Percentiles rank a stretch among this genome's conserved stretches.
Conservation (phyloP, 2,113 vertebrate species). For the Xenopus tropicalis region UCB_Xtro_10.0 CM004449.2:90912501-90913000, state of each 20-base stretch:
- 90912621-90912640: too few species aligned
- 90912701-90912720: neutral
- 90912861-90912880: neutral
- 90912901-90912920: constrained; percentile 15
- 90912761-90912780: constrained; percentile 9
- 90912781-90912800: neutral
- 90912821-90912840: constrained; percentile 12
- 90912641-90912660: neutral
- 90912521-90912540: too few species aligned
- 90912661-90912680: neutral
- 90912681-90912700: neutral
- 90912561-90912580: too few species aligned
- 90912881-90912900: constrained; percentile 1
- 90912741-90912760: constrained; percentile 6
- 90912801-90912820: constrained; percentile 4
- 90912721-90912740: neutral
- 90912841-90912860: neutral
- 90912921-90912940: constrained; percentile 24
- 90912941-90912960: constrained; percentile 30
- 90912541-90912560: too few species aligned
- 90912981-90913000: constrained; percentile 41
- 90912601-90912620: too few species aligned
- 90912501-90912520: too few species aligned
- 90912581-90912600: too few species aligned
- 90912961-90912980: constrained; percentile 41